phyloP scores from a whole-genome alignment of 2,797 vertebrate species.

The Artibeus lituratus region DNA sequence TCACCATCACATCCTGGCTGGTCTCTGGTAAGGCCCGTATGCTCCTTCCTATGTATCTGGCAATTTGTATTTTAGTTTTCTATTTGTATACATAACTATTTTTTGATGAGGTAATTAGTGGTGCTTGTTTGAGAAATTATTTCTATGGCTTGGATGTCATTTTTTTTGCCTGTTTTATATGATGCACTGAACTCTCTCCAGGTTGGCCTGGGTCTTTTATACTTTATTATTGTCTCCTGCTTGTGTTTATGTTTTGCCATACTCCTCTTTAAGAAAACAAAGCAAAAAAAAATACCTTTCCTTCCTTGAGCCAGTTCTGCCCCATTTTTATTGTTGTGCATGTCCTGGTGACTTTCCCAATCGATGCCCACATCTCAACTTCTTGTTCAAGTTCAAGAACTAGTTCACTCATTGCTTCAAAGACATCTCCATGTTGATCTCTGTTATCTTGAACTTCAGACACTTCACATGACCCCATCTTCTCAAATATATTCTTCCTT shows the following conservation, averaged over 20 bases:
- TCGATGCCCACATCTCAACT: not conserved
- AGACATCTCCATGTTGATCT: not conserved
- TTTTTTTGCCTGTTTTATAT: not conserved
- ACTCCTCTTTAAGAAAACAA: not conserved
- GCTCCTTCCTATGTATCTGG: not conserved
- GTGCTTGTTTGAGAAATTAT: not conserved
- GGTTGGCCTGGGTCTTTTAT: not conserved
- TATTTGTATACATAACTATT: not conserved
- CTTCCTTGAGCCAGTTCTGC: not conserved
- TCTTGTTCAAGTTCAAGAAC: not conserved
- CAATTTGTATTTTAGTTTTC: not conserved
- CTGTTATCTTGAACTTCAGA: not conserved
- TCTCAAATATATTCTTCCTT: not conserved
- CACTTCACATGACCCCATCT: not conserved
- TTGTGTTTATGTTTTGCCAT: not conserved
- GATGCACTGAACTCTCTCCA: not conserved
- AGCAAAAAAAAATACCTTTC: not conserved
- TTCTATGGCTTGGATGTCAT: not conserved
- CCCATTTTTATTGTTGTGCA: not conserved
- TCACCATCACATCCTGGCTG: accelerated
- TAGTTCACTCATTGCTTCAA: not conserved
- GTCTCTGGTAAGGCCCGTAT: accelerated
- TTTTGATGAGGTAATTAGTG: not conserved
- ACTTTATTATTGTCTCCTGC: not conserved
- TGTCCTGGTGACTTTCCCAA: not conserved